Base-by-base conservation (phyloP, 2,888 invertebrate genomes). In the Coelopa pilipes region DNA sequence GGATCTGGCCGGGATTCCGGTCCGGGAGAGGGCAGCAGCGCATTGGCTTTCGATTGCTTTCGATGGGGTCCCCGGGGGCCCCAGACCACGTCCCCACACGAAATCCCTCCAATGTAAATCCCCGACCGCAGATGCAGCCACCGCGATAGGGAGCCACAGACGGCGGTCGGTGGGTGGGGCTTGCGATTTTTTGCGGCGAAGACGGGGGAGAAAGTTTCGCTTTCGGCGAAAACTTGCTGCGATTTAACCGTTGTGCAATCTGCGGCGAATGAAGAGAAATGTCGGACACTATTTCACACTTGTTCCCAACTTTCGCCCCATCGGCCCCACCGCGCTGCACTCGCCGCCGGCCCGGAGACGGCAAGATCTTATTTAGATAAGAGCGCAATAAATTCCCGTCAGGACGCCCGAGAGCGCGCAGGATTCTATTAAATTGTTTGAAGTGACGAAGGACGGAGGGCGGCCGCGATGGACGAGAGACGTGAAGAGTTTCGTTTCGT, bases 281-380 rank as follows among this genome's bases (percentile, higher is more conserved):
- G 68, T 73, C 62, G 34, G 34, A 21, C 50, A 55, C 53, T 73
- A 73, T 69, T 67, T 73, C 57, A 69, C 73, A 69, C 73, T 63
- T 69, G 69, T 69, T 59, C 59, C 15, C 68, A 34, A 34, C 34
- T 34, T 34, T 34, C 7, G 34, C 55, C 69, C 69, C 66, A 11
- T 34, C 59, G 17, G 49, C 24, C 49, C 50, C 10, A 66, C 60
- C 19, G 7, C 17, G 9, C 13, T 49, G 12, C 57, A n/a, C 46
- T 15, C 10, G 46, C 62, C 53, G 68, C n/a, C 7, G 62, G 62
- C 68, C 45, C 47, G 57, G 53, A 24, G 57, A 55, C 13, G 19
- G 19, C 49, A 47, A 71, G 74, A 76, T 74, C 72, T 74, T 74
- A 74, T 74, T 76, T 74, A 76, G 74, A 76, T 76, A 76, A 59